Base-by-base conservation (phyloP, 1,140 invertebrate genomes). In the Sesamia nonagrioides region DNA sequence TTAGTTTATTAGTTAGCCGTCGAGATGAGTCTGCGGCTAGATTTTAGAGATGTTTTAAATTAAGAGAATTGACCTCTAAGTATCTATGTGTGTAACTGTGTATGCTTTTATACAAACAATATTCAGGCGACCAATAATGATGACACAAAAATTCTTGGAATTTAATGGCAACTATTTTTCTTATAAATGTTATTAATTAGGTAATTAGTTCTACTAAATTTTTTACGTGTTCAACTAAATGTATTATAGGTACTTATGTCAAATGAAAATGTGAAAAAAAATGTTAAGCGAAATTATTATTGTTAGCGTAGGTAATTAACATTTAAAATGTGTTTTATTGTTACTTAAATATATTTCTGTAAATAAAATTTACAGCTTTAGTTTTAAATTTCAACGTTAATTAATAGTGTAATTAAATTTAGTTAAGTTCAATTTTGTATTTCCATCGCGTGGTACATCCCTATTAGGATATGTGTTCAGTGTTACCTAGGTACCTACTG, bases 231-330 rank as follows among this genome's bases (percentile, higher is more conserved):
- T 42, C 27, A 21, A 27, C 9, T 33, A 8, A 18, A 42, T 21
- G 42, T 66, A 11, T 60, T 60, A 66, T 42, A n/a, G n/a, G n/a
- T n/a, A n/a, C n/a, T n/a, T n/a, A 66, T 66, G 61, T 42, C 61
- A 66, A 66, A 42, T 13, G 18, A 42, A 42, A 21, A 18, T 42
- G 2, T 45, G 42, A 33, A 60, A 27, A 8, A 66, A 66, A 63
- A 58, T 13, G 27, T 66, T 7, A 42, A 18, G 18, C 37, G 9
- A 66, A 63, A 45, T 66, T 45, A 66, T 18, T 66, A 7, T 17
- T 42, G 42, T 66, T 66, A 66, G 61, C n/a, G 9, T 42, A n/a
- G n/a, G n/a, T n/a, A 18, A 42, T 66, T 18, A 18, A 66, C 18
- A 6, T 42, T 66, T 42, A 21, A 66, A 66, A 66, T 42, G 37